Evolutionary conservation across 1,140 invertebrate species (phyloP).

Genomic region (Dermatophagoides farinae): DNA sequence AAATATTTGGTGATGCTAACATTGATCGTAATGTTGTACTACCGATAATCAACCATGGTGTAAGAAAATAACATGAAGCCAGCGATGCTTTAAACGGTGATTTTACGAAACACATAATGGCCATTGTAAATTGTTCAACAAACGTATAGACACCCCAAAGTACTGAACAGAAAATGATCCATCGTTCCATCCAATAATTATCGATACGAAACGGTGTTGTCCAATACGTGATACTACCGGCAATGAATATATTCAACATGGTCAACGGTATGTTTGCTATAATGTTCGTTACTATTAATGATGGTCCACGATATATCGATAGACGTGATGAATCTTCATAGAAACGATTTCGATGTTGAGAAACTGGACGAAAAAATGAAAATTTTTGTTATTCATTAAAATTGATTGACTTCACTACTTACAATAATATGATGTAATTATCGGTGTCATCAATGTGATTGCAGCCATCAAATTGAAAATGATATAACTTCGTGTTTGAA

Average conservation of each 20-base stretch:
- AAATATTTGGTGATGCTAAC: slow-evolving; percentile 46
- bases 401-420: background rate
- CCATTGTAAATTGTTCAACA: slow-evolving; percentile 56
- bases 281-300: slow-evolving; percentile 55
- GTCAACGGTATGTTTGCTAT: slow-evolving; percentile 57
- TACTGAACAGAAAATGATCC: slow-evolving; percentile 32
- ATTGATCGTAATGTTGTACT: slow-evolving; percentile 51
- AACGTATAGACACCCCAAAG: slow-evolving; percentile 39
- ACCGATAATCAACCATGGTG: slow-evolving; percentile 47
- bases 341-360: slow-evolving; percentile 59
- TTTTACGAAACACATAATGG: slow-evolving; percentile 55
- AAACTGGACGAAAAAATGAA: slow-evolving; percentile 37
- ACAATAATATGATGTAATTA: slow-evolving; percentile 44
- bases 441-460: slow-evolving; percentile 48
- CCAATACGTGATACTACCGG: slow-evolving; percentile 48
- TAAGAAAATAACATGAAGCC: slow-evolving; percentile 48
- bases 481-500: slow-evolving; percentile 51
- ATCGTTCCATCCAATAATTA: slow-evolving; percentile 15
- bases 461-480: slow-evolving; percentile 55
- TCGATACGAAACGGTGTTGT: slow-evolving; percentile 25
- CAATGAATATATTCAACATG: slow-evolving; percentile 40
- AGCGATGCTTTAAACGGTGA: slow-evolving; percentile 49
- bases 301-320: slow-evolving; percentile 60
- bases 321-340: slow-evolving; percentile 62
- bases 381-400: background rate